A percentile compares a stretch with the other conserved stretches of the same genome.
Conservation (phyloP, 1,140 invertebrate species). For the Zaprionus camerounensis region DNA sequence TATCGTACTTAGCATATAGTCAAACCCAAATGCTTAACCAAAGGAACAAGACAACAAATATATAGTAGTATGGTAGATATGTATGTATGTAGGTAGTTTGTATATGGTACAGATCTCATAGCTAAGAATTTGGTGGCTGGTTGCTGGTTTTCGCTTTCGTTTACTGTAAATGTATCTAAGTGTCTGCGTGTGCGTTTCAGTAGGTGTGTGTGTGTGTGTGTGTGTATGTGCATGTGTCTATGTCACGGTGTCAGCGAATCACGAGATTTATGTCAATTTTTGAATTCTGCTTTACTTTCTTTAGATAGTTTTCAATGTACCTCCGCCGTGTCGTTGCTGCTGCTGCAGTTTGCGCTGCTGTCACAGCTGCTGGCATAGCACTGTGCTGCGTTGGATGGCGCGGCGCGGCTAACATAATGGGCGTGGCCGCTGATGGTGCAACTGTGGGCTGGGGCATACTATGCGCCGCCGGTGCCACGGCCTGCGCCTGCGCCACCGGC, state of each 20-base stretch:
- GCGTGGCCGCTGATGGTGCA: conserved; percentile 85
- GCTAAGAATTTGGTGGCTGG: conserved; percentile 57
- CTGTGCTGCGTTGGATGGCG: conserved; percentile 77
- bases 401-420: conserved; percentile 81
- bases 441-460: conserved; percentile 84
- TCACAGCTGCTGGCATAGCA: conserved; percentile 51
- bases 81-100: conserved; percentile 6
- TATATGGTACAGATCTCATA: conserved; percentile 71
- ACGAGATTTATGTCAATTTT: conserved; percentile 50
- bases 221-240: background rate
- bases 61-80: conserved; percentile 41
- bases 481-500: conserved; percentile 84
- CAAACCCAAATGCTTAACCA: conserved; percentile 79
- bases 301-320: conserved; percentile 68
- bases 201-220: conserved; percentile 17
- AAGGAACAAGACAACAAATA: conserved; percentile 79
- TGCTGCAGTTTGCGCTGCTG: conserved; percentile 85
- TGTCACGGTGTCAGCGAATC: conserved; percentile 22
- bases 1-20: conserved; percentile 64
- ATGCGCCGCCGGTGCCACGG: conserved; percentile 62
- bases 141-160: conserved; percentile 39
- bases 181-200: conserved; percentile 6
- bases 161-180: conserved; percentile 11
- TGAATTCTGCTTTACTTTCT: conserved; percentile 68
- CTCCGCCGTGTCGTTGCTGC: conserved; percentile 85